Evolutionary conservation across 2,113 vertebrate genomes (phyloP).

Genomic region (Struthidea cinerea): DNA sequence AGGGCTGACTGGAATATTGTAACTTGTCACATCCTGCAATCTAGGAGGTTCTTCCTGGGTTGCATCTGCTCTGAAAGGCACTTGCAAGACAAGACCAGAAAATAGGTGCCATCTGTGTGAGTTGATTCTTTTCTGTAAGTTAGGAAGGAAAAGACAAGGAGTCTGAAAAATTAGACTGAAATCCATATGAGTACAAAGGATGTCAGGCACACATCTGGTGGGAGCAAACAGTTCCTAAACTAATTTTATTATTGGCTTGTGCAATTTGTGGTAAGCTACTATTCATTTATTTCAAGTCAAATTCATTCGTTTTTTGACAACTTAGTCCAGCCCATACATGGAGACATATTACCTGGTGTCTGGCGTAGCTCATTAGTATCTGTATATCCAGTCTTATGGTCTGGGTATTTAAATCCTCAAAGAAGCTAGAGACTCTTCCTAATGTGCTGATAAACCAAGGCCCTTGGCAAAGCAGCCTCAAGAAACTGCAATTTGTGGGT

Average conservation of each 20-base stretch:
- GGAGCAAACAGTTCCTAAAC: not conserved
- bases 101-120: not conserved
- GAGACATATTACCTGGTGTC: not conserved
- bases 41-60: not conserved
- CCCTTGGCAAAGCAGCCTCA: not conserved
- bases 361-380: not conserved
- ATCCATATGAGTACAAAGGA: not conserved
- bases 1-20: not conserved
- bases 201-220: not conserved
- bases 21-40: not conserved
- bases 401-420: not conserved
- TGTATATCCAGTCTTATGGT: not conserved
- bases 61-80: not conserved
- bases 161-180: not conserved
- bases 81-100: not conserved
- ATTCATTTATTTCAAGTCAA: not conserved
- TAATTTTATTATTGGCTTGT: not conserved
- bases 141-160: not conserved
- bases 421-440: not conserved
- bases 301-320: not conserved
- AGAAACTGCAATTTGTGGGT: not conserved
- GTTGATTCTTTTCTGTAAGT: not conserved
- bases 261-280: not conserved
- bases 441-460: not conserved
- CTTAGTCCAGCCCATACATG: not conserved